Base-by-base conservation (phyloP, 2,113 vertebrate genomes). In the Asarcornis scutulata region DNA sequence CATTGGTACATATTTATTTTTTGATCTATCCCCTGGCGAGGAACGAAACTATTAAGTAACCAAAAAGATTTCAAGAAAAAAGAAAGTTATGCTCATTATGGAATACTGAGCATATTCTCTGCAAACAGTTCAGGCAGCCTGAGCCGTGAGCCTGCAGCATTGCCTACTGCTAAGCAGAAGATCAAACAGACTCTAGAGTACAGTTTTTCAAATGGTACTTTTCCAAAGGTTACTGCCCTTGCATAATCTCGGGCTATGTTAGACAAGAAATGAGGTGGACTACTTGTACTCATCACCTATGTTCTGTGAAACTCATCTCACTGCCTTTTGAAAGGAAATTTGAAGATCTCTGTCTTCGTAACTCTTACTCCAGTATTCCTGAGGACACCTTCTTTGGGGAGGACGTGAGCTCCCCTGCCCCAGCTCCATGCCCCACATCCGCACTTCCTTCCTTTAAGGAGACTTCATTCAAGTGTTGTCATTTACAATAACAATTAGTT, bases 31-130 rank as follows among this genome's bases (percentile, higher is more conserved):
- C 69, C 59, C 76, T 63, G n/a, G 91, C 82, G 83, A 94, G 69
- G 50, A 95, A 85, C 80, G 76, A 36, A 95, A 88, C 69, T 90
- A 88, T 68, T 81, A 88, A 62, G n/a, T 83, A 95, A 89, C 56
- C 55, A 74, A 89, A 46, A 66, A 46, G 7, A 84, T 56, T 59
- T n/a, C 5, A 50, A 83, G 34, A 7, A 38, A n/a, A 38, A 6
- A 31, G 42, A 1, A 9, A 68, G 44, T 46, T 32, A 42, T 1
- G 2, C 32, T 48, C 17, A 59, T 27, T 36, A 77, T 2, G 1
- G 53, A 85, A 59, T 63, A 89, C 46, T 44, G 87, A 88, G 50
- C 16, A 27, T 4, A 60, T 31, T 52, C 34, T 71, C 46, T 83
- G 64, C 63, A 74, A 85, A 74, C 9, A 74, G 64, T 27, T 62